These are phyloP conservation scores for Cheilosia vernalis DNA, from an alignment of 2,888 invertebrate species.

Conservation along the genomic window DNA sequence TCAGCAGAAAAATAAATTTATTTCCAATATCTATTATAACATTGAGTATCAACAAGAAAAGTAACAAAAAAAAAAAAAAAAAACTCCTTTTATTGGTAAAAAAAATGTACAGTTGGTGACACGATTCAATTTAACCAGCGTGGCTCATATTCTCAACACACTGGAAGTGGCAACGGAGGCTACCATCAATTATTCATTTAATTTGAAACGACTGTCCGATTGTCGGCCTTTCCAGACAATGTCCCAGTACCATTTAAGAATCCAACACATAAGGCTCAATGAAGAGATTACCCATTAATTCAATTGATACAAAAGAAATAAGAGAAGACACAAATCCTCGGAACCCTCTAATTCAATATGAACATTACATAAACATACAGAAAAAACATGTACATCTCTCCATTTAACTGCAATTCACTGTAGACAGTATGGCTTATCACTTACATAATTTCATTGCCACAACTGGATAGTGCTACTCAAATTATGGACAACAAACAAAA, in stretches of 20 bases:
- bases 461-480: constrained; percentile 47
- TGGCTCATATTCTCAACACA: neutral
- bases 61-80: too few species aligned
- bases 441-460: constrained; percentile 50
- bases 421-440: constrained; percentile 33
- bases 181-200: constrained; percentile 27
- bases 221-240: constrained; percentile 51
- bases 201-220: constrained; percentile 4
- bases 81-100: neutral
- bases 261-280: constrained; percentile 40
- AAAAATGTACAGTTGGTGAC: constrained; percentile 37
- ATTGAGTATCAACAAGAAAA: neutral
- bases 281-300: constrained; percentile 22
- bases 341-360: neutral
- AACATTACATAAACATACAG: constrained; percentile 26
- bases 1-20: constrained; percentile 33
- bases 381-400: constrained; percentile 5
- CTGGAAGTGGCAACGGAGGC: too few species aligned
- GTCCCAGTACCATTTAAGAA: constrained; percentile 34
- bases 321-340: neutral
- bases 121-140: constrained; percentile 36
- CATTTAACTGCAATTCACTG: neutral
- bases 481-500: constrained; percentile 68
- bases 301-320: constrained; percentile 10
- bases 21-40: neutral